Evolutionary conservation across 2,113 vertebrate species (phyloP), one percentile per base, ranked within the genome.

Genomic region (Perca flavescens): DNA sequence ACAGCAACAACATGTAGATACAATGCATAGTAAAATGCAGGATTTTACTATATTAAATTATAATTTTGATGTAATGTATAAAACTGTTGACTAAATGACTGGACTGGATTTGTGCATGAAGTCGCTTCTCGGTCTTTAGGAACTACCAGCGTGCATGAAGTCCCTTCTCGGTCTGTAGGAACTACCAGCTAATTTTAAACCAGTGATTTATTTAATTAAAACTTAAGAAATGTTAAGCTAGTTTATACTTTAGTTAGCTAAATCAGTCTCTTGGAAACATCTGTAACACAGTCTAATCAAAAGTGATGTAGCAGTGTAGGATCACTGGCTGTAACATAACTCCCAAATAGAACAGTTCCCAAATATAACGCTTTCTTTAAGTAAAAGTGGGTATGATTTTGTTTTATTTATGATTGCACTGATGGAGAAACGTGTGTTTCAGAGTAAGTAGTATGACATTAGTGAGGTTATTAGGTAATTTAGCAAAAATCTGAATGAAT

Each of bases 401-500:
- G 19, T 17, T 58, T 17, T 22, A 49, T 31, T 31, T 12, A 16
- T 22, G n/a, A 58, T 6, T 52, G 43, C 2, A 1, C n/a, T 1
- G 11, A 53, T 36, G 31, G 19, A 52, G 4, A 67, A 36, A 57
- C 53, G 19, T 57, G 63, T 15, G 46, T 56, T 70, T 71, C 34
- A 57, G 67, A 56, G 19, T 40, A 0, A 56, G n/a, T 17, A 25
- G 53, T 17, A 46, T 28, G 9, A 67, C 40, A 67, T 49, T 11
- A 17, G 15, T 13, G 5, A 7, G 15, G 28, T n/a, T n/a, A 22
- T 54, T 22, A 8, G 12, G 5, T 46, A 19, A 46, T 57, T 47
- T 13, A 28, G 54, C n/a, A 17, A 70, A 22, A 43, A 49, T 61
- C 25, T 19, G 49, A 80, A 61, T 80, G 49, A 78, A 67, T 46